Conservation (phyloP, 2,113 vertebrate genomes). For the Panthera tigris region DNA sequence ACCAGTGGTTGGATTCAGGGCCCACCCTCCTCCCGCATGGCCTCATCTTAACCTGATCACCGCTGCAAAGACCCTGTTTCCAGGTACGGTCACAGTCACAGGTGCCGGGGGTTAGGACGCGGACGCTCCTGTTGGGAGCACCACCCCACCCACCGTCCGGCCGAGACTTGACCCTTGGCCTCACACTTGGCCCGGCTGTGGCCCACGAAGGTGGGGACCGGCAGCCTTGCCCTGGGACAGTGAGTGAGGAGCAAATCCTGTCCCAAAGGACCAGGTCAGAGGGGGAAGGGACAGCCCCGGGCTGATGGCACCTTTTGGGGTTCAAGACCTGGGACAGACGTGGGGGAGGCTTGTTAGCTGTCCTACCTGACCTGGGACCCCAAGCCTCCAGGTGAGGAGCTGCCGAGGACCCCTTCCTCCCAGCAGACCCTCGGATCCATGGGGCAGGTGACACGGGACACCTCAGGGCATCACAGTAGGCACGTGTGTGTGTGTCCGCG, state of each 20-base stretch:
- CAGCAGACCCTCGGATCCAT: neutral
- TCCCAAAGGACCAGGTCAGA: neutral
- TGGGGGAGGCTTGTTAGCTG: neutral
- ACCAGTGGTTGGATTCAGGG: too few relatives aligned
- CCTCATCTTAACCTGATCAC: neutral
- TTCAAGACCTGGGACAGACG: neutral
- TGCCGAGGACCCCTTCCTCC: neutral
- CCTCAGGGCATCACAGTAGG: neutral
- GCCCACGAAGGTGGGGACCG: neutral
- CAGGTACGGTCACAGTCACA: too few relatives aligned
- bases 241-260: too few relatives aligned
- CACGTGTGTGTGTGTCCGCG: accelerated
- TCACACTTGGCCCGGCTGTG: neutral
- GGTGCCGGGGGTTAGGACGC: neutral
- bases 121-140: neutral
- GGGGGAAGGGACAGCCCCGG: accelerated
- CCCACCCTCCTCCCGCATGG: neutral
- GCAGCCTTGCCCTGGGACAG: neutral
- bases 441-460: accelerated
- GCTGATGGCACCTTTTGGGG: neutral
- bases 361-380: neutral
- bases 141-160: accelerated
- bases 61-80: neutral
- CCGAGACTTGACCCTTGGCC: neutral
- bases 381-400: neutral